Evolutionary conservation across 2,888 invertebrate genomes (phyloP).

Genomic region (Callinectes sapidus): DNA sequence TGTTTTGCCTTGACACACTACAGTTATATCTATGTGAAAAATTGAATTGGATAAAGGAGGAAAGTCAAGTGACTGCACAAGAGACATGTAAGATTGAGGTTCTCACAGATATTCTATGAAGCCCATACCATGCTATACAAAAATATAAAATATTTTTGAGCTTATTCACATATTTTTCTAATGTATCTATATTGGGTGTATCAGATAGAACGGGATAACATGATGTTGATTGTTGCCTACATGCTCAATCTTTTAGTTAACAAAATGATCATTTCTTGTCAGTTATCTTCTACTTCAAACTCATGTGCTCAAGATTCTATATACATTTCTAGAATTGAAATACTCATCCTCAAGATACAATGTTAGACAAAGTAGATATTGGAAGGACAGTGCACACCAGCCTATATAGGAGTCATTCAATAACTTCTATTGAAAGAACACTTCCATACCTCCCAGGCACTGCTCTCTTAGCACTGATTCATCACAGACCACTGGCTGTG

Average conservation of each 20-base stretch:
- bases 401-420: not conserved
- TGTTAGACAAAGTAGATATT: not conserved
- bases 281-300: not conserved
- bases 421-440: not conserved
- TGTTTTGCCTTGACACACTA: not conserved
- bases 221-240: not conserved
- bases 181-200: not conserved
- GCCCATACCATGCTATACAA: not conserved
- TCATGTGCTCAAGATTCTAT: not conserved
- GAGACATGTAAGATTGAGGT: not conserved
- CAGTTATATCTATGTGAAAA: not conserved
- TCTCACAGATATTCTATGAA: not conserved
- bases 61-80: not conserved
- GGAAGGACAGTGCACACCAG: not conserved
- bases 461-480: not conserved
- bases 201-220: not conserved
- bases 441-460: not conserved
- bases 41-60: not conserved
- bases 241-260: not conserved
- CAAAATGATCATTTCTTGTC: not conserved
- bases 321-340: not conserved
- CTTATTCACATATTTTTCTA: not conserved
- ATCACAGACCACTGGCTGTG: not conserved
- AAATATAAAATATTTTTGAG: slow-evolving; percentile 8
- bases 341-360: not conserved